These are phyloP conservation scores for Sebastes fasciatus DNA, from an alignment of 2,113 vertebrate species.

Conservation along the genomic window DNA sequence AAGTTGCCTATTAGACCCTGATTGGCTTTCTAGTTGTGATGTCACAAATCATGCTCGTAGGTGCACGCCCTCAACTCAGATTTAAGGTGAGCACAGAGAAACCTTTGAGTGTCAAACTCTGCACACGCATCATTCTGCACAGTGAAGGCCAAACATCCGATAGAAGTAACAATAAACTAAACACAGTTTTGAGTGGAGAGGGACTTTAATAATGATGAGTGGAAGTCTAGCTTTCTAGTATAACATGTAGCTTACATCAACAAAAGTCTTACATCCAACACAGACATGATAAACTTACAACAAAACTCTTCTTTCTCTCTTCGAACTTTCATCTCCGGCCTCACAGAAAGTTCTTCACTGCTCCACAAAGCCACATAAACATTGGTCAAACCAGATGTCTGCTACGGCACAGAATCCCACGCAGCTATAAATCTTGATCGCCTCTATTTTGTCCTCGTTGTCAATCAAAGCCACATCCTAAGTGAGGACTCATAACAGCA, in stretches of 20 bases:
- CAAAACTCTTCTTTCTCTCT: constrained; percentile 41
- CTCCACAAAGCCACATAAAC: constrained; percentile 66
- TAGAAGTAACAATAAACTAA: neutral
- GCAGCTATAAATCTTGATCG: constrained; percentile 65
- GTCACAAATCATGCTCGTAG: neutral
- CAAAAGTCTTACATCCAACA: constrained; percentile 14
- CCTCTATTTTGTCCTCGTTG: constrained; percentile 57
- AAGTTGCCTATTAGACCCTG: neutral
- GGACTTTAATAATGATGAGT: neutral
- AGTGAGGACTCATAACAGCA: constrained; percentile 63
- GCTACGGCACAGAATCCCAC: constrained; percentile 44
- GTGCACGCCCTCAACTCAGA: neutral
- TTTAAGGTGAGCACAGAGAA: neutral
- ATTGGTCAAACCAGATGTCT: constrained; percentile 75
- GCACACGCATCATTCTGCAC: neutral
- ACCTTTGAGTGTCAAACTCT: neutral
- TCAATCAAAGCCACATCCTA: constrained; percentile 75
- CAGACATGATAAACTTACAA: constrained; percentile 43
- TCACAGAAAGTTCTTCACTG: constrained; percentile 66
- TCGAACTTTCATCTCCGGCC: constrained; percentile 49
- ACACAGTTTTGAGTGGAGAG: neutral
- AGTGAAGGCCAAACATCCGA: neutral
- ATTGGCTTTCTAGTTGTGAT: neutral
- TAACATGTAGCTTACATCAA: constrained; percentile 21
- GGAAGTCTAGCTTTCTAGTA: neutral